phyloP scores from a whole-genome alignment of 2,888 invertebrate genomes.

The Caenorhabditis parvicauda region DNA sequence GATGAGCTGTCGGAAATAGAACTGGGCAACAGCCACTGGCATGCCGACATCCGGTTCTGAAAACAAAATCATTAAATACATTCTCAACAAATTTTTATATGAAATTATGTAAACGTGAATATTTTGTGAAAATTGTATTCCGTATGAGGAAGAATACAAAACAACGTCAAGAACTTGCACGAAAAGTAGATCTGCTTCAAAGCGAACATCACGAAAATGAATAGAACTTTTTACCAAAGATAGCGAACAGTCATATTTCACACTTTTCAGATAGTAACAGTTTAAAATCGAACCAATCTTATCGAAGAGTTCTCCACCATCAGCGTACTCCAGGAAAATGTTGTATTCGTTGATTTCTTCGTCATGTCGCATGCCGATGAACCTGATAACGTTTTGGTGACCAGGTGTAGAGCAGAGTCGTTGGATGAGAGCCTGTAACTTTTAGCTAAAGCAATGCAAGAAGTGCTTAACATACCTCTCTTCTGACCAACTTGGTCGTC shows the following conservation, averaged over 20 bases:
- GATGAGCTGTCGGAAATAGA: constrained; percentile 83
- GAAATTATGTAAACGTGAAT: no score
- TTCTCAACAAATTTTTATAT: no score
- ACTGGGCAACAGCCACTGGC: constrained; percentile 77
- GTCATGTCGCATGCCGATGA: constrained; percentile 35
- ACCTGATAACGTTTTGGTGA: constrained; percentile 46
- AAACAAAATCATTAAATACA: no score
- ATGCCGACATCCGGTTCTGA: constrained; percentile 91
- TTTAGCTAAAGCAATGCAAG: neutral
- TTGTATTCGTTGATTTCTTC: constrained; percentile 68
- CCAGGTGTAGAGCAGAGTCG: constrained; percentile 14
- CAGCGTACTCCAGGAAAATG: constrained; percentile 92
- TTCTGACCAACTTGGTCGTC: constrained; percentile 16
- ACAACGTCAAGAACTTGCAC: no score
- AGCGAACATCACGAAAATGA: no score
- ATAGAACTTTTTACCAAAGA: no score
- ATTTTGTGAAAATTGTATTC: no score
- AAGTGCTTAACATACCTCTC: constrained; percentile 24
- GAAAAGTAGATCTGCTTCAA: no score
- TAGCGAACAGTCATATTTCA: no score
- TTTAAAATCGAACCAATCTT: constrained; percentile 80
- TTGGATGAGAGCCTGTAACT: constrained; percentile 21
- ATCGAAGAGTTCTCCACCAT: constrained; percentile 95
- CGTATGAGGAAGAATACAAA: no score
- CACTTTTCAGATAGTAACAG: no score